Evolutionary conservation across 2,113 vertebrate species (phyloP).

Genomic region (Prinia subflava): DNA sequence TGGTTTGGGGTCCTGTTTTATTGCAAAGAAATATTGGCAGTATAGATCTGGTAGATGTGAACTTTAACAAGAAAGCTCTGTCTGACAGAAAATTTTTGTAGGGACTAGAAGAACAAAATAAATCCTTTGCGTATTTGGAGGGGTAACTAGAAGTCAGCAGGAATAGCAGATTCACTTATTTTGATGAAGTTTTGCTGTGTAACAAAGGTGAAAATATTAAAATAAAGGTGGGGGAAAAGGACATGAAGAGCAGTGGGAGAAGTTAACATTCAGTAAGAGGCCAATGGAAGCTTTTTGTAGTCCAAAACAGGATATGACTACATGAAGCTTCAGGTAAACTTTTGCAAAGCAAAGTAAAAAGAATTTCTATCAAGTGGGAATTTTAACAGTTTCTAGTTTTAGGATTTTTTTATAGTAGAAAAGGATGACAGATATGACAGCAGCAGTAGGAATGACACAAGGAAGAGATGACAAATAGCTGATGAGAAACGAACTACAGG

Average conservation of each 20-base stretch:
- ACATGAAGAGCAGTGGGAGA: neutral
- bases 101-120: neutral
- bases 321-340: neutral
- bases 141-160: neutral
- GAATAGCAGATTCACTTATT: neutral
- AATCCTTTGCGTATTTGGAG: neutral
- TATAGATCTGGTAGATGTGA: neutral
- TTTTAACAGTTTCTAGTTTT: neutral
- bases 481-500: neutral
- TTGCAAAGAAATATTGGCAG: neutral
- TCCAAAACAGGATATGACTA: neutral
- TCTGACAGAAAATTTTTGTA: neutral
- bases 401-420: neutral
- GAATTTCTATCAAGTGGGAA: neutral
- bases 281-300: neutral
- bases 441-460: neutral
- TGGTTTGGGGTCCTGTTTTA: neutral
- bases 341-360: neutral
- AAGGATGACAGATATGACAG: neutral
- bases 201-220: neutral
- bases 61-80: neutral
- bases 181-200: neutral
- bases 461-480: neutral
- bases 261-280: neutral
- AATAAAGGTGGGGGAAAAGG: neutral